Evolutionary conservation across 2,888 invertebrate species (phyloP).

Genomic region (Pilophorus perplexus): DNA sequence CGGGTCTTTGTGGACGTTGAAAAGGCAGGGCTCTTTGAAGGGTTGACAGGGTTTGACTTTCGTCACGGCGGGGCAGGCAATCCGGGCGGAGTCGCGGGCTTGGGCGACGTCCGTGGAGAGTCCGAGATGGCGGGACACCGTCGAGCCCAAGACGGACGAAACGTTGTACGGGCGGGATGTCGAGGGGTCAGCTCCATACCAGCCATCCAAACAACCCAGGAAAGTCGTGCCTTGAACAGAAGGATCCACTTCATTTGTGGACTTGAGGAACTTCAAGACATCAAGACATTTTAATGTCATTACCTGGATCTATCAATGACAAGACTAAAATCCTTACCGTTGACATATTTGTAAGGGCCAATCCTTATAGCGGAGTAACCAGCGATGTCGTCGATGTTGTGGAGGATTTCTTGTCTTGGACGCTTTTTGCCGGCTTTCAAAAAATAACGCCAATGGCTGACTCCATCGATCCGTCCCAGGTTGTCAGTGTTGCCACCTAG

Average conservation of each 20-base stretch:
- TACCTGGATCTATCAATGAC: too few species aligned
- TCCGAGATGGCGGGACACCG: neutral
- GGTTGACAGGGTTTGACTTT: conserved; percentile 61
- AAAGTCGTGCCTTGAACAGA: conserved; percentile 32
- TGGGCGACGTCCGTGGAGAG: neutral
- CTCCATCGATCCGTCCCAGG: conserved; percentile 53
- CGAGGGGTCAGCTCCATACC: conserved; percentile 19
- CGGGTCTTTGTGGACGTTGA: conserved; percentile 77
- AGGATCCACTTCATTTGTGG: too few species aligned
- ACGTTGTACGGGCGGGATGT: conserved; percentile 3
- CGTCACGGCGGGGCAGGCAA: conserved; percentile 30
- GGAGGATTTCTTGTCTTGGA: conserved; percentile 53
- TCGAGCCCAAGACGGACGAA: conserved; percentile 10
- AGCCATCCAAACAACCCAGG: conserved; percentile 37
- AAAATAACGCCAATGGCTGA: conserved; percentile 54
- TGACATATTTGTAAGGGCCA: conserved; percentile 73
- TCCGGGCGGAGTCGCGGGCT: neutral
- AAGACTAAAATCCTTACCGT: too few species aligned
- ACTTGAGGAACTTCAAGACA: too few species aligned
- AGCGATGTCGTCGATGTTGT: conserved; percentile 60
- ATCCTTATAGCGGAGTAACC: conserved; percentile 68
- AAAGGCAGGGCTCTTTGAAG: conserved; percentile 69
- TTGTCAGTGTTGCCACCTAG: conserved; percentile 21
- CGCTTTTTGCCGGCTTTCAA: neutral
- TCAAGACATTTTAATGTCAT: neutral